These are phyloP conservation scores for Aspiorhynchus laticeps DNA, from an alignment of 2,113 vertebrate genomes.

Conservation along the genomic window DNA sequence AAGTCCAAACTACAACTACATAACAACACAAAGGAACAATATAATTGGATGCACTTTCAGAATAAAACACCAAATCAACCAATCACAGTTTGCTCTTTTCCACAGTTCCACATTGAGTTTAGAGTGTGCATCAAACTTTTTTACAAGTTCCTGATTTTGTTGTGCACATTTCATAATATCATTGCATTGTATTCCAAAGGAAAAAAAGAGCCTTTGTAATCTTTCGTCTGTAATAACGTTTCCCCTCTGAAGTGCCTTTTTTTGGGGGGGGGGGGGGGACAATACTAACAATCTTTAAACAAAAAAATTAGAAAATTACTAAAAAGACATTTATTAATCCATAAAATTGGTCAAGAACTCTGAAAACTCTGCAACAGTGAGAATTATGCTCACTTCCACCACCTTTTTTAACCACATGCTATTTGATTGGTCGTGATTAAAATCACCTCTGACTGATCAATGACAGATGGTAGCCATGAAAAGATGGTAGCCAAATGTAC, in stretches of 20 bases:
- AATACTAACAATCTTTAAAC: too few species aligned
- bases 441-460: not conserved
- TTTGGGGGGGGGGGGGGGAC: too few species aligned
- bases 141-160: not conserved
- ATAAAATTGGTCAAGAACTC: not conserved
- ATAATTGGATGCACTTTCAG: not conserved
- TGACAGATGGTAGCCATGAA: not conserved
- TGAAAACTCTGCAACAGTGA: not conserved
- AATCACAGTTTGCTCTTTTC: too few species aligned
- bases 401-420: not conserved
- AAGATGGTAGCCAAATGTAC: not conserved
- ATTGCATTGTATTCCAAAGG: not conserved
- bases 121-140: too few species aligned
- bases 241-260: not conserved
- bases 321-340: not conserved
- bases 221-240: not conserved
- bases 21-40: not conserved
- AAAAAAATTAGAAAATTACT: too few species aligned
- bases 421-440: not conserved
- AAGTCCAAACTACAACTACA: not conserved
- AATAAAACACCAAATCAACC: not conserved
- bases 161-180: not conserved
- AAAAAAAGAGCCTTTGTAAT: too few species aligned
- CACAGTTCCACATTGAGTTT: too few species aligned
- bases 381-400: not conserved